A percentile compares a stretch with the other conserved stretches of the same genome.
Evolutionary conservation across 1,140 invertebrate genomes (phyloP).

Genomic region (Drosophila subobscura): DNA sequence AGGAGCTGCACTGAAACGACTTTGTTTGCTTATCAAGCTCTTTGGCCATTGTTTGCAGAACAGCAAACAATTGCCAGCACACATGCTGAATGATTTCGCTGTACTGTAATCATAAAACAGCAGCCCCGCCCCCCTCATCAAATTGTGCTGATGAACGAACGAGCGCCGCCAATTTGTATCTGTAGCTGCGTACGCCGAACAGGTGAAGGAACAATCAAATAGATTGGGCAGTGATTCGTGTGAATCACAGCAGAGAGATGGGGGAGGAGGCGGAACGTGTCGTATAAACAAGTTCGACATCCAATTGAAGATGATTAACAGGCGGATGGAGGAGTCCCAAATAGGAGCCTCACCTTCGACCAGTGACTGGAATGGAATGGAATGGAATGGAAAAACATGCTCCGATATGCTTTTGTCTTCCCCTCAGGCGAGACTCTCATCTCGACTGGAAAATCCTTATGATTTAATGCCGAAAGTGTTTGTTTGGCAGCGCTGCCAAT

Average conservation of each 20-base stretch:
- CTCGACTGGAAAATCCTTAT: constrained; percentile 16
- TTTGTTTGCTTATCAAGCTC: constrained; percentile 69
- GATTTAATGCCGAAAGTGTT: constrained; percentile 15
- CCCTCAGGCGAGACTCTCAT: constrained; percentile 2
- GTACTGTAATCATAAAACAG: constrained; percentile 37
- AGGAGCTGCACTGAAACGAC: constrained; percentile 9
- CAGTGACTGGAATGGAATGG: background rate
- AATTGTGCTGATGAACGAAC: constrained; percentile 14
- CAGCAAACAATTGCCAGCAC: constrained; percentile 37
- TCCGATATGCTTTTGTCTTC: background rate
- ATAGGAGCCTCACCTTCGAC: constrained; percentile 5
- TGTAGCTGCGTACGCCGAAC: constrained; percentile 22
- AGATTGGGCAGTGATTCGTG: constrained; percentile 10
- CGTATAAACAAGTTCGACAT: constrained; percentile 48
- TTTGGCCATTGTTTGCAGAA: constrained; percentile 63
- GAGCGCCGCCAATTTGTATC: constrained; percentile 26
- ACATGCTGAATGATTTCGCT: constrained; percentile 26
- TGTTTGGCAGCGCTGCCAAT: constrained; percentile 19
- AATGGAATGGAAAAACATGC: constrained; percentile 1
- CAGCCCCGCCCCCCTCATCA: constrained; percentile 18
- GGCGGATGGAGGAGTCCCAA: constrained; percentile 25
- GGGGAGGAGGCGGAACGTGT: background rate
- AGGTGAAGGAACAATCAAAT: constrained; percentile 36
- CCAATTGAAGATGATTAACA: constrained; percentile 47
- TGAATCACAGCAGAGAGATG: constrained; percentile 48